Percentiles rank a stretch among this genome's conserved stretches.
Evolutionary conservation across 2,113 vertebrate species (phyloP).

Genomic region (Oncorhynchus gorbuscha): DNA sequence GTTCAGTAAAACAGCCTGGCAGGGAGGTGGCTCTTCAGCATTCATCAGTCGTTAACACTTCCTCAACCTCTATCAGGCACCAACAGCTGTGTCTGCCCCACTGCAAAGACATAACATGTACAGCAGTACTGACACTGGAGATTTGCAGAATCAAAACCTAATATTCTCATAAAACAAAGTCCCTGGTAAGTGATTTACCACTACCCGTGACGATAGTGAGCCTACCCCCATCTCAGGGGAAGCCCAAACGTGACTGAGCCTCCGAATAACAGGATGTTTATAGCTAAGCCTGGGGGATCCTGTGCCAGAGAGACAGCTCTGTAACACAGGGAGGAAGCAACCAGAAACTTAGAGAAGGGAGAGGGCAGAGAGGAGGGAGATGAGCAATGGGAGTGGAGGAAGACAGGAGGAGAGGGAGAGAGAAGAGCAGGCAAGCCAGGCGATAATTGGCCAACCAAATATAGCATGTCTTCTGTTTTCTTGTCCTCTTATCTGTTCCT

Average conservation of each 20-base stretch:
- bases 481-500: neutral
- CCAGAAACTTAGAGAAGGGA: conserved; percentile 7
- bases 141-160: neutral
- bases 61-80: neutral
- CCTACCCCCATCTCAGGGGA: conserved; percentile 15
- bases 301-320: conserved; percentile 36
- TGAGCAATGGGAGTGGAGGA: conserved; percentile 8
- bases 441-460: conserved; percentile 41
- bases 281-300: conserved; percentile 27
- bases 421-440: conserved; percentile 37
- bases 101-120: neutral
- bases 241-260: conserved; percentile 45
- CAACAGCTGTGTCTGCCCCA: neutral
- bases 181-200: neutral
- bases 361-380: neutral
- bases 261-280: conserved; percentile 77
- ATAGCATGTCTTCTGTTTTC: conserved; percentile 28
- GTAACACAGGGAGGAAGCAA: conserved; percentile 37
- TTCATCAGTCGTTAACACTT: neutral
- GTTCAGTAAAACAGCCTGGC: neutral
- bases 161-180: neutral
- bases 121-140: neutral
- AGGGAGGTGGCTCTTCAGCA: too few species aligned
- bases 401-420: conserved; percentile 11
- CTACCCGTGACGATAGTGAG: neutral